These are phyloP conservation scores for Belgica antarctica DNA, from an alignment of 2,888 invertebrate genomes.

Conservation along the genomic window DNA sequence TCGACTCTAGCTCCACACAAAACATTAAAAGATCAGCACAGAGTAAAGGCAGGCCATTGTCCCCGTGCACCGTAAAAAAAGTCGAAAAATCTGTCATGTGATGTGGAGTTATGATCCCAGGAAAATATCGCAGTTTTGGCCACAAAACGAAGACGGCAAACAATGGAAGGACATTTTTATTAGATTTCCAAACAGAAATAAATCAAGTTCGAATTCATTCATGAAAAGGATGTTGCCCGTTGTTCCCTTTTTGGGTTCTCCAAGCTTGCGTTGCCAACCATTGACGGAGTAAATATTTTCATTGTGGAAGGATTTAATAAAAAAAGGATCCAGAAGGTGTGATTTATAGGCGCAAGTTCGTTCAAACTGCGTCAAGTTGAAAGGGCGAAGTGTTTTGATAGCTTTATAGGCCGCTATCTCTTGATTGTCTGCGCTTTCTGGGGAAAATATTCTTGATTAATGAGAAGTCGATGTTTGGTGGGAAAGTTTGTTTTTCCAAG, in stretches of 20 bases:
- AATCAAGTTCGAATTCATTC: slow-evolving; percentile 34
- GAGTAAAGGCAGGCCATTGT: not conserved
- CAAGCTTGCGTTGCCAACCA: not conserved
- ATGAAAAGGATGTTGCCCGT: slow-evolving; percentile 18
- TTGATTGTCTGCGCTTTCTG: not conserved
- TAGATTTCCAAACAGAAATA: slow-evolving; percentile 40
- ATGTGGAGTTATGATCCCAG: slow-evolving; percentile 19
- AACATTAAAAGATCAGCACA: slow-evolving; percentile 15
- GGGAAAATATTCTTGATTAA: slow-evolving; percentile 6
- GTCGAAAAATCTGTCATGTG: slow-evolving; percentile 4
- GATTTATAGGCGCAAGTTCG: slow-evolving; percentile 34
- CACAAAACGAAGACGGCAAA: slow-evolving; percentile 28
- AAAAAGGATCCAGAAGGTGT: slow-evolving; percentile 36
- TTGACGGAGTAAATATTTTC: slow-evolving; percentile 8
- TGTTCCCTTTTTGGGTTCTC: not conserved
- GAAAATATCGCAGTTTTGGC: slow-evolving; percentile 32
- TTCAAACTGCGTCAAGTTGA: not conserved
- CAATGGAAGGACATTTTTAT: slow-evolving; percentile 43
- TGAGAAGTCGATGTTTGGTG: not conserved
- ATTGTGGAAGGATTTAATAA: slow-evolving; percentile 44
- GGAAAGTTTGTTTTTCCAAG: not conserved
- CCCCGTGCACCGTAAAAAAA: not conserved
- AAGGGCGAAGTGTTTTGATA: slow-evolving; percentile 8
- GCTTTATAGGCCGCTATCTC: not conserved
- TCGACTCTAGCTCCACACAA: not conserved